These are phyloP conservation scores for Tenrec ecaudatus DNA, from an alignment of 2,113 vertebrate species.

Conservation along the genomic window DNA sequence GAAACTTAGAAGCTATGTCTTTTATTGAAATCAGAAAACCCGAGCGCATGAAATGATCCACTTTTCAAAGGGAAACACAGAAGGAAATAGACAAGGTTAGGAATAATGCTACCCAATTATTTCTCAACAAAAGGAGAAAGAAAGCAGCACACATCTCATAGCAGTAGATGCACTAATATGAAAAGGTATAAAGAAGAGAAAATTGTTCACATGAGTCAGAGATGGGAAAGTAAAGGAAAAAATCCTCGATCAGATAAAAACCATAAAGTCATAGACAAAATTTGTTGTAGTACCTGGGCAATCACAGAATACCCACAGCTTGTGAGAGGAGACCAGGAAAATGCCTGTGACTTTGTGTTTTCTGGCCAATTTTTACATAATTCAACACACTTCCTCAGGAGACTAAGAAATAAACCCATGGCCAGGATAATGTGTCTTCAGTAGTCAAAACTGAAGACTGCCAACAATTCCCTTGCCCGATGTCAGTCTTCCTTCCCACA, in stretches of 20 bases:
- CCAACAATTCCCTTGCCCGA: constrained; percentile 67
- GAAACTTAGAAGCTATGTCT: not conserved
- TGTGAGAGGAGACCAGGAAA: constrained; percentile 61
- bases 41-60: constrained; percentile 32
- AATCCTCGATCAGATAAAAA: constrained; percentile 58
- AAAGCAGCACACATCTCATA: constrained; percentile 52
- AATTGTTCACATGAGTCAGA: constrained; percentile 76
- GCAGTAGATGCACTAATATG: constrained; percentile 68
- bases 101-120: constrained; percentile 73
- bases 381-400: constrained; percentile 38
- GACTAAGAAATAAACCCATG: constrained; percentile 60
- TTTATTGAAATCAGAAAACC: constrained; percentile 44
- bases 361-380: constrained; percentile 73
- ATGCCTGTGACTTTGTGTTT: constrained; percentile 60
- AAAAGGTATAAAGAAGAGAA: constrained; percentile 69
- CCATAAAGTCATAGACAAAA: constrained; percentile 56
- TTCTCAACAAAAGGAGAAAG: constrained; percentile 75
- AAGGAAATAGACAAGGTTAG: constrained; percentile 60
- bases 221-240: constrained; percentile 65
- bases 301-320: constrained; percentile 68
- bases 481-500: constrained; percentile 73
- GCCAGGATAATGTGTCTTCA: constrained; percentile 70
- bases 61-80: constrained; percentile 65
- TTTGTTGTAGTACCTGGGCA: constrained; percentile 76
- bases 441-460: constrained; percentile 60